phyloP scores from a whole-genome alignment of 2,797 vertebrate species.

The Acestrorhynchus altus region DNA sequence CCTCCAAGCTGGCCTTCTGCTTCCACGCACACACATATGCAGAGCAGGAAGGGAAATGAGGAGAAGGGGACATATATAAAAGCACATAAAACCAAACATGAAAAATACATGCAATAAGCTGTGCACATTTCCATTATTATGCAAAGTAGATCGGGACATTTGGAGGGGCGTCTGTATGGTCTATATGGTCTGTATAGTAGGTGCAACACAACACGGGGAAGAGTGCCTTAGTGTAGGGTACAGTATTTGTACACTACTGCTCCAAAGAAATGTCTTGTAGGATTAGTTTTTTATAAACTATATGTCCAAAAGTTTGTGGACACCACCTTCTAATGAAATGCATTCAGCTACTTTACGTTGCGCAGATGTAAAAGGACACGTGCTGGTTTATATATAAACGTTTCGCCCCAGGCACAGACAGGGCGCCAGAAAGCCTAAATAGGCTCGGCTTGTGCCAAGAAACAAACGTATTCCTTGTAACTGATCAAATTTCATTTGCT shows the following conservation, averaged over 20 bases:
- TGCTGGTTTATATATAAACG: no score
- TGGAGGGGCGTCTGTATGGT: slow-evolving; percentile 2
- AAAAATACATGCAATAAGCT: slow-evolving; percentile 32
- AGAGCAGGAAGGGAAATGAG: slow-evolving; percentile 3
- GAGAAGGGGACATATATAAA: slow-evolving; percentile 1
- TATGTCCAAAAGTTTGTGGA: no score
- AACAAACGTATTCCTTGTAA: no score
- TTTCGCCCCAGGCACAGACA: no score
- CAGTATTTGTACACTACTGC: neutral
- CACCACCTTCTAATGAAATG: no score
- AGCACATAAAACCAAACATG: neutral
- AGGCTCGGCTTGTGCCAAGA: no score
- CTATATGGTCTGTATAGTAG: neutral
- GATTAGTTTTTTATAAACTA: no score
- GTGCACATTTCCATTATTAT: slow-evolving; percentile 39
- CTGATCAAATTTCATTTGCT: no score
- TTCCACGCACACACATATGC: slow-evolving; percentile 7
- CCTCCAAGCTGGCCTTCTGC: slow-evolving; percentile 63
- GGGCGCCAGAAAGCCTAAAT: no score
- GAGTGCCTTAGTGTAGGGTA: neutral
- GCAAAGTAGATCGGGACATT: slow-evolving; percentile 25
- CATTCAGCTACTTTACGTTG: no score
- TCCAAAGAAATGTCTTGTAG: no score
- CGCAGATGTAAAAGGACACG: no score
- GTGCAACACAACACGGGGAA: neutral